Evolutionary conservation across 1,140 invertebrate species (phyloP).

Genomic region (Anagrus nilaparvatae): DNA sequence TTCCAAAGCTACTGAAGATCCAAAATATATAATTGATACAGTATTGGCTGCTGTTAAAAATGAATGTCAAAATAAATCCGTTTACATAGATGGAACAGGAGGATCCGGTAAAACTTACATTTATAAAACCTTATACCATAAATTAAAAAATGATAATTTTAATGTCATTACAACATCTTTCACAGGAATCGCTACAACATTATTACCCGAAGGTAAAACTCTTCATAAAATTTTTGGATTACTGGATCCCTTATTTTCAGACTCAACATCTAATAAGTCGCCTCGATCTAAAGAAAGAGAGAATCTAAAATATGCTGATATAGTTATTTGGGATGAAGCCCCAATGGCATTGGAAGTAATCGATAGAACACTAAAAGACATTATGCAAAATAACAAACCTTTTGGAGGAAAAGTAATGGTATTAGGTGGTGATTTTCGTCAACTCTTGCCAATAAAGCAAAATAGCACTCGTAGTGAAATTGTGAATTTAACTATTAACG

Average conservation of each 20-base stretch:
- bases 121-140: constrained; percentile 16
- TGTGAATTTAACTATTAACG: constrained; percentile 11
- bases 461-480: constrained; percentile 5
- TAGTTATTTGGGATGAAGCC: no score
- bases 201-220: no score
- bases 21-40: no score
- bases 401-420: no score
- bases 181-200: constrained; percentile 37
- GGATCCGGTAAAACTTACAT: constrained; percentile 21
- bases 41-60: neutral
- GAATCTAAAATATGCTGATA: constrained; percentile 1
- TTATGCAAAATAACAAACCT: no score
- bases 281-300: constrained; percentile 1
- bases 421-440: no score
- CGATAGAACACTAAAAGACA: no score
- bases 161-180: constrained; percentile 30
- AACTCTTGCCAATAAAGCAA: constrained; percentile 12
- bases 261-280: constrained; percentile 3
- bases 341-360: no score
- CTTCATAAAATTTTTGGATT: constrained; percentile 36
- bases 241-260: constrained; percentile 15
- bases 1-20: no score
- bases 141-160: constrained; percentile 14
- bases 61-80: neutral
- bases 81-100: constrained; percentile 19